A percentile compares a stretch with the other conserved stretches of the same genome.
Conservation (phyloP, 1,140 invertebrate genomes). For the Myzus persicae region DNA sequence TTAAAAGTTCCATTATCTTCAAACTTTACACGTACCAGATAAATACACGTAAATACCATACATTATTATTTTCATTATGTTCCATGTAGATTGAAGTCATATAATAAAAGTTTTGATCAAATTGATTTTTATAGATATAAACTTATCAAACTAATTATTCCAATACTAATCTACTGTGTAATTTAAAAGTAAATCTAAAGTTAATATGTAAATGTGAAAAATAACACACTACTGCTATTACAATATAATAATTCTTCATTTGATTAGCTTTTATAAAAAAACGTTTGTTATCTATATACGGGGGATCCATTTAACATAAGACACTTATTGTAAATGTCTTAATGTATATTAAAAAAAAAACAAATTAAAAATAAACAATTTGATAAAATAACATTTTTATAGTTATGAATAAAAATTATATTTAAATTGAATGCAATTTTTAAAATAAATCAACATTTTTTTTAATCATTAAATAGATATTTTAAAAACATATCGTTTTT, state of each 20-base stretch:
- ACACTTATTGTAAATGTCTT: too few relatives aligned
- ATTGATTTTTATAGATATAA: background rate
- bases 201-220: background rate
- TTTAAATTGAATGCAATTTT: too few relatives aligned
- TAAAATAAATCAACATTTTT: too few relatives aligned
- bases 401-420: too few relatives aligned
- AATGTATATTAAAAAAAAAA: too few relatives aligned
- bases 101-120: slow-evolving; percentile 20
- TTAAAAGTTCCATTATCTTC: slow-evolving; percentile 52
- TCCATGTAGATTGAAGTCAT: background rate
- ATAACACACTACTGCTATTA: background rate
- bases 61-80: slow-evolving; percentile 44
- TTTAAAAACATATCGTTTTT: too few relatives aligned
- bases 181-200: background rate
- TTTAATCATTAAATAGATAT: too few relatives aligned
- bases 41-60: background rate
- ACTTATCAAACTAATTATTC: background rate
- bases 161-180: background rate
- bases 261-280: background rate
- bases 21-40: slow-evolving; percentile 34
- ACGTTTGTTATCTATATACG: too few relatives aligned
- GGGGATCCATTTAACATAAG: too few relatives aligned
- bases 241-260: background rate
- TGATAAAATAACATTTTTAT: too few relatives aligned
- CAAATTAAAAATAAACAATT: too few relatives aligned